A percentile compares a stretch with the other conserved stretches of the same genome.
These are phyloP conservation scores for Pelusios castaneus DNA, from an alignment of 2,113 vertebrate genomes.

Conservation along the genomic window DNA sequence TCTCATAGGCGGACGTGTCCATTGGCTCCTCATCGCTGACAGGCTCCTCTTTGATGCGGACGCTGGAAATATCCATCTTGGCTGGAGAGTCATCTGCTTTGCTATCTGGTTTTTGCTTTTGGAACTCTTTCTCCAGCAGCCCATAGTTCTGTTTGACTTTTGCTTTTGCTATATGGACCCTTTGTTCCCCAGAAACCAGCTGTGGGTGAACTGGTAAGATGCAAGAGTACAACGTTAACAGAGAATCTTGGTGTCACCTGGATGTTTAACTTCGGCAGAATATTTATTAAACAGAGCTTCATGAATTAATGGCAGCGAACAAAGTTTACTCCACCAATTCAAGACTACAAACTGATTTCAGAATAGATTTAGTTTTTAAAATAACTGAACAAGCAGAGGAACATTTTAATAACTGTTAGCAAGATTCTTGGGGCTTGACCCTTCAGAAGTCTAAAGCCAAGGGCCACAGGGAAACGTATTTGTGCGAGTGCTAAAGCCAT, in stretches of 20 bases:
- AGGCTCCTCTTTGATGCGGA: conserved; percentile 83
- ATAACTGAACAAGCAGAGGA: not conserved
- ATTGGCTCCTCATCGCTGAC: conserved; percentile 85
- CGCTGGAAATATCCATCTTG: conserved; percentile 29
- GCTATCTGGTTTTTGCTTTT: conserved; percentile 76
- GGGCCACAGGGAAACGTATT: not conserved
- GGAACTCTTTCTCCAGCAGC: conserved; percentile 85
- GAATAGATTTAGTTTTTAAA: not conserved
- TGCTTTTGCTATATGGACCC: conserved; percentile 85
- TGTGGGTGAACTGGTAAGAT: conserved; percentile 67
- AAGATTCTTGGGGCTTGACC: not conserved
- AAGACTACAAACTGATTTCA: not conserved
- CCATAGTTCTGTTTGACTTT: conserved; percentile 82
- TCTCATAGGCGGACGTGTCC: conserved; percentile 77
- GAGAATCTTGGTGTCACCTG: not conserved
- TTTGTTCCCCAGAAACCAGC: conserved; percentile 88
- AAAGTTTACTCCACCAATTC: not conserved
- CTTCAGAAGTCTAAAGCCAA: not conserved
- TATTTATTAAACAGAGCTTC: not conserved
- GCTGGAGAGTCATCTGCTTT: not conserved
- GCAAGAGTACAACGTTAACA: not conserved
- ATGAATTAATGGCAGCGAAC: not conserved
- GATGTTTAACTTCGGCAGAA: not conserved
- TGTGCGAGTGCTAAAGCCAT: not conserved
- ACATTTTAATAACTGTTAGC: not conserved